Evolutionary conservation across 53 echinoderm and acorn worm species (phyloP).

Genomic region (Echinarachnius parma): DNA sequence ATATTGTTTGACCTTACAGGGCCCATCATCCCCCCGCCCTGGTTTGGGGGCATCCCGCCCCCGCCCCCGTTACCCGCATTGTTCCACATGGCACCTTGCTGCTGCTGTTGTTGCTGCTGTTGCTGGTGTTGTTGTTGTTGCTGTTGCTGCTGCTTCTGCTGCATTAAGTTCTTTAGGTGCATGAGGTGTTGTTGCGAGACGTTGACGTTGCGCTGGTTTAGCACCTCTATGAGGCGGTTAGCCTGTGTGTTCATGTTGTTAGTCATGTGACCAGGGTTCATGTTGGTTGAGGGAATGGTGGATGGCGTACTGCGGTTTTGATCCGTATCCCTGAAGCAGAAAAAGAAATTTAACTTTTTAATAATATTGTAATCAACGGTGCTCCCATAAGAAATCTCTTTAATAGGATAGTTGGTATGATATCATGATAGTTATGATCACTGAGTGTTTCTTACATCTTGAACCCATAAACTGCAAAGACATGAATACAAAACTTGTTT

Average conservation of each 20-base stretch:
- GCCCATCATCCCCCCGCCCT: conserved; percentile 1
- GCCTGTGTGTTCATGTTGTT: conserved; percentile 29
- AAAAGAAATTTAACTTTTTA: not conserved
- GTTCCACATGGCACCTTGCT: conserved; percentile 26
- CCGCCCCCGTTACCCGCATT: conserved; percentile 7
- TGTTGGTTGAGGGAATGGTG: conserved; percentile 23
- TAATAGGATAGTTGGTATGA: too few species aligned
- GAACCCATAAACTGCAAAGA: too few species aligned
- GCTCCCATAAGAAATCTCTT: too few species aligned
- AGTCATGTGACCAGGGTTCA: conserved; percentile 1
- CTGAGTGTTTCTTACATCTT: too few species aligned
- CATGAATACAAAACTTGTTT: too few species aligned
- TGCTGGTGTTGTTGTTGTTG: conserved; percentile 56
- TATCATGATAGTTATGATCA: too few species aligned
- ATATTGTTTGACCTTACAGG: conserved; percentile 30
- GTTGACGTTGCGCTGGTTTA: conserved; percentile 10
- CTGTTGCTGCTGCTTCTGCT: conserved; percentile 53
- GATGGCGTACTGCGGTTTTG: conserved; percentile 37
- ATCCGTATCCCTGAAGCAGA: conserved; percentile 49
- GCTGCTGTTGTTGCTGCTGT: conserved; percentile 31
- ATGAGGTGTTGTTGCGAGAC: conserved; percentile 23
- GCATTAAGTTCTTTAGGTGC: conserved; percentile 42
- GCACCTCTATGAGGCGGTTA: conserved; percentile 35
- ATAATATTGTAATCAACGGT: too few species aligned
- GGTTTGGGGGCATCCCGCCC: too few species aligned